Conservation (phyloP, 2,797 vertebrate genomes). For the Podarcis lilfordi region DNA sequence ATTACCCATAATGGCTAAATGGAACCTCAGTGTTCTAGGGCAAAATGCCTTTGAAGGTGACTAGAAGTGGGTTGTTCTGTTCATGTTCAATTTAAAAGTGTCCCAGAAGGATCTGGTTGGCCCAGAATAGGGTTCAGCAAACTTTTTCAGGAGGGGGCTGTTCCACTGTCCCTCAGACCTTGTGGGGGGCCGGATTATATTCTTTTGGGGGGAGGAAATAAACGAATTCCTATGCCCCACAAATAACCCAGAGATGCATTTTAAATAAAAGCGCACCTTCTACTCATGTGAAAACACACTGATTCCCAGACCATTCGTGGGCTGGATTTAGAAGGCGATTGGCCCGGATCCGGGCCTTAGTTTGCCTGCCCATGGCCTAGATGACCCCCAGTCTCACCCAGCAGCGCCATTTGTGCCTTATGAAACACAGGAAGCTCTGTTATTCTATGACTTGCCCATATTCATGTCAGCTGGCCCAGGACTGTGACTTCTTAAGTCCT, state of each 20-base stretch:
- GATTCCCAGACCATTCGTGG: too few species aligned
- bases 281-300: too few species aligned
- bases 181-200: too few species aligned
- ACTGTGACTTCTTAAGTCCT: background rate
- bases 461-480: background rate
- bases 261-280: too few species aligned
- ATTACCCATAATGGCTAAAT: background rate
- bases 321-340: too few species aligned
- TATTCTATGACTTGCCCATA: background rate
- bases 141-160: too few species aligned
- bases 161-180: too few species aligned
- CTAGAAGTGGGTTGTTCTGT: background rate
- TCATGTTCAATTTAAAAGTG: background rate
- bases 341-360: too few species aligned
- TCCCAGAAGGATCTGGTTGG: background rate
- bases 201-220: too few species aligned
- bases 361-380: background rate
- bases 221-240: too few species aligned
- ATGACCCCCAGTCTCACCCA: background rate
- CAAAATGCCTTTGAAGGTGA: background rate
- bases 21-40: background rate
- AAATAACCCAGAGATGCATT: too few species aligned
- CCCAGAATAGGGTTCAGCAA: too few species aligned
- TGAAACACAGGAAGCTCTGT: background rate
- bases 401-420: background rate